Percentiles rank a stretch among this genome's conserved stretches.
Conservation (phyloP, 2,797 vertebrate species). For the Muscicapa striata region DNA sequence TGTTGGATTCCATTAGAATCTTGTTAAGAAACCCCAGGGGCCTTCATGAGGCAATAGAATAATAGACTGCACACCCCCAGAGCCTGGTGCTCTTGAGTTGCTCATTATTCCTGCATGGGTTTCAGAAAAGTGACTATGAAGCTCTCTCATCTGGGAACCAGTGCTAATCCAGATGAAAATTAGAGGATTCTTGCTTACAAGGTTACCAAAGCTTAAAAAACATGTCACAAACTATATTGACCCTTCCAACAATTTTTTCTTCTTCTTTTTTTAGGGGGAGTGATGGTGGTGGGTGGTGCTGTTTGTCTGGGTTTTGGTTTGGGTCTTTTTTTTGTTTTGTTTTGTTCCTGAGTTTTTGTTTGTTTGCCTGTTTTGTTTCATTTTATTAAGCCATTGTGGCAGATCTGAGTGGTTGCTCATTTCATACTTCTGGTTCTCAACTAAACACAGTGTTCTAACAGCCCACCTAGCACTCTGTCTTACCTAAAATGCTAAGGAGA, state of each 20-base stretch:
- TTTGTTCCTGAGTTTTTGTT: too few species aligned
- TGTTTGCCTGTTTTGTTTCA: not conserved
- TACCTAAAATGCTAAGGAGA: not conserved
- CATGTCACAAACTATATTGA: not conserved
- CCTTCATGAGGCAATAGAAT: not conserved
- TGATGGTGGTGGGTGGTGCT: too few species aligned
- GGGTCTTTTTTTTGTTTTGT: not conserved
- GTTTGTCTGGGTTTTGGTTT: not conserved
- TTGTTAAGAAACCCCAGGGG: not conserved
- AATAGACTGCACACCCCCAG: not conserved
- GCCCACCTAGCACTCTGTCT: not conserved
- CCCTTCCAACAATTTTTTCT: not conserved
- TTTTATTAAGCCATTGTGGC: not conserved
- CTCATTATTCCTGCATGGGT: not conserved
- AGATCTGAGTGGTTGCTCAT: not conserved
- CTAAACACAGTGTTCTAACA: not conserved
- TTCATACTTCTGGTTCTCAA: not conserved
- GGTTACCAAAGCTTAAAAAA: not conserved
- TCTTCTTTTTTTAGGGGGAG: fast-evolving
- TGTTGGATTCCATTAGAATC: not conserved
- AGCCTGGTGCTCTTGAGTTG: not conserved
- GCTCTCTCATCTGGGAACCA: not conserved
- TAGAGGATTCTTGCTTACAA: not conserved
- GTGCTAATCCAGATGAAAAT: not conserved
- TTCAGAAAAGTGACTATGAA: not conserved